Evolutionary conservation across 2,888 invertebrate genomes (phyloP).

Genomic region (Arctia plantaginis): DNA sequence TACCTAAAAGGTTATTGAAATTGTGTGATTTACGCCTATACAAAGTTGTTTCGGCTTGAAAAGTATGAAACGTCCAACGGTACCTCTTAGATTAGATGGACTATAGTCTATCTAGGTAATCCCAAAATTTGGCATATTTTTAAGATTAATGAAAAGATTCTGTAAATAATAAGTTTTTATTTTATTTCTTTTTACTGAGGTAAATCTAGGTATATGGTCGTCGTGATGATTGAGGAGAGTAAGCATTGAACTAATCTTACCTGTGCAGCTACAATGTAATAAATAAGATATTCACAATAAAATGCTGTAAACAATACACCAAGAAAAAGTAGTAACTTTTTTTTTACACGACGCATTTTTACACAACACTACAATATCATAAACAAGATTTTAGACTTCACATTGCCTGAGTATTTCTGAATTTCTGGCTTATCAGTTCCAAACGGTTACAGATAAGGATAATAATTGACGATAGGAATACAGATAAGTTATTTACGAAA

Average conservation of each 20-base stretch:
- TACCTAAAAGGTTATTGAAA: too few species aligned
- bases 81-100: too few species aligned
- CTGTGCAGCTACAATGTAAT: slow-evolving; percentile 72
- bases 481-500: neutral
- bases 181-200: neutral
- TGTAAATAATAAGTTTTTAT: neutral
- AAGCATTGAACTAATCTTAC: slow-evolving; percentile 52
- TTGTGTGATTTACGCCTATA: too few species aligned
- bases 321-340: slow-evolving; percentile 61
- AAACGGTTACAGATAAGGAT: neutral
- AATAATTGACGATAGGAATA: neutral
- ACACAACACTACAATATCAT: neutral
- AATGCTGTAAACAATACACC: slow-evolving; percentile 65
- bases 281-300: slow-evolving; percentile 77
- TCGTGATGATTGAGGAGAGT: neutral
- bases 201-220: neutral
- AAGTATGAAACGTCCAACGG: too few species aligned
- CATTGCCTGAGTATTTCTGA: neutral
- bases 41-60: too few species aligned
- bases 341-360: slow-evolving; percentile 67
- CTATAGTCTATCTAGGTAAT: too few species aligned
- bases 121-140: too few species aligned
- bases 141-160: neutral
- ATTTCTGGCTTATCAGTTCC: neutral
- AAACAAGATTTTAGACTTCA: too few species aligned